Base-by-base conservation (phyloP, 1,140 invertebrate genomes). In the Ceratosolen fusciceps region DNA sequence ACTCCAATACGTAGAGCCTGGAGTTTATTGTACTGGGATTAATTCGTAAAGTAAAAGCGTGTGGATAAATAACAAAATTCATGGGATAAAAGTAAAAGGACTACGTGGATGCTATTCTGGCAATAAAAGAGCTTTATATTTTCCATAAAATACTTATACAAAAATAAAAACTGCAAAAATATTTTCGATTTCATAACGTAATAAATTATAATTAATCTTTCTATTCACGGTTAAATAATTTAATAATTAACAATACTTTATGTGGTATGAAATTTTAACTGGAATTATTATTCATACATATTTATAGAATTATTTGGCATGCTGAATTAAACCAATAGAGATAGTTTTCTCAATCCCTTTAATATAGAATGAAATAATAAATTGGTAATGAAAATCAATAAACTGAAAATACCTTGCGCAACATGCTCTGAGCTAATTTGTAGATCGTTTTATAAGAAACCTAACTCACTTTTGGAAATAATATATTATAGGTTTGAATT, bases 11-110 rank as follows among this genome's bases (percentile, higher is more conserved):
- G 47, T 58, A 54, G 56, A 29, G 58, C 73, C 60, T 68, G n/a
- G n/a, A 79, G 65, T 75, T 80, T 72, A 75, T 80, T 76, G 67
- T 80, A 54, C 43, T 31, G n/a, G 73, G 14, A 76, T 62, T 77
- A 60, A 71, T 77, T 60, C 54, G 49, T 26, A 24, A n/a, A 77
- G 47, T 77, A 54, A 29, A 54, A 68, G 12, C 29, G 10, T 39
- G n/a, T 68, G 37, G 52, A 77, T 60, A 60, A 71, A 70, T 77
- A 77, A 70, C 37, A 54, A 70, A 70, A 70, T 77, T 77, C 52
- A 58, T 56, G 29, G 21, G n/a, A 52, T 67, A n/a, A 70, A 68
- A 65, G 3, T 37, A 37, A 65, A 68, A 43, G 8, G n/a, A 43
- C 37, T 43, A 1, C 10, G 39, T 39, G n/a, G 0, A 68, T 47